Conservation (phyloP, 92 coral and sea anemone genomes). For the Epizoanthus rinbou region DNA sequence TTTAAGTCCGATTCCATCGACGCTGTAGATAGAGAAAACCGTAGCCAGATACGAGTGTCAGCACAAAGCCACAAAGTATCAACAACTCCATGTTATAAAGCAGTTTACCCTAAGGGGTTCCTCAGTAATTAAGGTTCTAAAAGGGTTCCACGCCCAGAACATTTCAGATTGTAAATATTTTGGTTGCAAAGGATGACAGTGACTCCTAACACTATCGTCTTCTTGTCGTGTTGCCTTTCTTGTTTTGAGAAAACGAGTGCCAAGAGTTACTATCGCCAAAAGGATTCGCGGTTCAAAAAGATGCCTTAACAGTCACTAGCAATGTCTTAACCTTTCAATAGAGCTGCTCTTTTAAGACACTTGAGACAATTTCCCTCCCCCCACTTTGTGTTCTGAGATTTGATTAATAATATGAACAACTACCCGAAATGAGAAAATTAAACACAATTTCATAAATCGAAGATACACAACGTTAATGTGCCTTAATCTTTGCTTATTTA, state of each 20-base stretch:
- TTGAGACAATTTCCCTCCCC: constrained; percentile 99
- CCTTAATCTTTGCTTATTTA: constrained; percentile 44
- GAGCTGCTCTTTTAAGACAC: constrained; percentile 95
- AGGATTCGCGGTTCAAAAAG: constrained; percentile 57
- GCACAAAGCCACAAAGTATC: constrained; percentile 86
- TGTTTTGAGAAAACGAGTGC: constrained; percentile 5
- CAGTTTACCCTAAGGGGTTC: constrained; percentile 97
- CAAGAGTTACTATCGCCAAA: constrained; percentile 40
- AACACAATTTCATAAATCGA: constrained; percentile 73
- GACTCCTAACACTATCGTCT: constrained; percentile 47
- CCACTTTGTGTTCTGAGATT: constrained; percentile 94
- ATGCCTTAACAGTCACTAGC: constrained; percentile 82
- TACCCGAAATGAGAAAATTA: constrained; percentile 83
- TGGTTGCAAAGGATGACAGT: constrained; percentile 90
- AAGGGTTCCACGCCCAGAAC: constrained; percentile 99
- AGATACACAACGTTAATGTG: constrained; percentile 74
- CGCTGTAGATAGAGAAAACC: constrained; percentile 72
- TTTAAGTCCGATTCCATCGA: constrained; percentile 90
- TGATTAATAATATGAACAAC: constrained; percentile 92
- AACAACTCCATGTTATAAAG: constrained; percentile 88
- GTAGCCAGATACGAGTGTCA: constrained; percentile 81
- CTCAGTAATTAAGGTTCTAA: constrained; percentile 94
- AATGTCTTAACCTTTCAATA: constrained; percentile 99
- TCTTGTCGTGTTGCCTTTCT: constrained; percentile 21
- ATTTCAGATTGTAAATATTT: constrained; percentile 96